Conservation (phyloP, 1,140 invertebrate genomes). For the Drosophila azteca region DNA sequence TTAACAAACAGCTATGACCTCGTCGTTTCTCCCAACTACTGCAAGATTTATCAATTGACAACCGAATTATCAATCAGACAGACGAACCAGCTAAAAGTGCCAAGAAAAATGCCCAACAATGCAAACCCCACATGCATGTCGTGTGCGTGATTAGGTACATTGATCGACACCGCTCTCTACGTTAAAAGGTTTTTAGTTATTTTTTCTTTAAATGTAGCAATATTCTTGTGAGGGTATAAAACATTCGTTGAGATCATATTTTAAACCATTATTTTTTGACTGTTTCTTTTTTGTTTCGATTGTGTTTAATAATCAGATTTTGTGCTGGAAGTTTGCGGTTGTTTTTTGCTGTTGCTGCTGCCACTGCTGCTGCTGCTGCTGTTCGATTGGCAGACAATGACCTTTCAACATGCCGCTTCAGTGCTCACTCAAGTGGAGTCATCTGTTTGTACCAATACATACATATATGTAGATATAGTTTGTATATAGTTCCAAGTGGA, state of each 20-base stretch:
- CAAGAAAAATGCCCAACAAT: no score
- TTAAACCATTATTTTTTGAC: background rate
- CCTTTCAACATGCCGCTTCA: constrained; percentile 75
- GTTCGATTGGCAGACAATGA: constrained; percentile 78
- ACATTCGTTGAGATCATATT: no score
- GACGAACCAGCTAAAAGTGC: no score
- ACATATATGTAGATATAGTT: constrained; percentile 16
- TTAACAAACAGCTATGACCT: no score
- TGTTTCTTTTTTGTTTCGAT: constrained; percentile 32
- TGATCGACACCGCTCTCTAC: no score
- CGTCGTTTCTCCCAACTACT: no score
- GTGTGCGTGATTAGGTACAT: no score
- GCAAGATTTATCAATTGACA: no score
- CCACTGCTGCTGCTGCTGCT: constrained; percentile 34
- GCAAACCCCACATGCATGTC: no score
- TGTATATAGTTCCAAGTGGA: constrained; percentile 21
- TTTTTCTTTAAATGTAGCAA: no score
- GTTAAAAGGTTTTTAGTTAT: no score
- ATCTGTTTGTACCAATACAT: constrained; percentile 4
- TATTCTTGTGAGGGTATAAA: background rate
- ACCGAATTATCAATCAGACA: no score
- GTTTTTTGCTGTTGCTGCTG: constrained; percentile 14
- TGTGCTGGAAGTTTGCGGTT: constrained; percentile 50
- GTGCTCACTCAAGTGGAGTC: constrained; percentile 59
- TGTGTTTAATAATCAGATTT: constrained; percentile 75